Base-by-base conservation (phyloP, 2,113 vertebrate genomes). In the Philantomba maxwellii region DNA sequence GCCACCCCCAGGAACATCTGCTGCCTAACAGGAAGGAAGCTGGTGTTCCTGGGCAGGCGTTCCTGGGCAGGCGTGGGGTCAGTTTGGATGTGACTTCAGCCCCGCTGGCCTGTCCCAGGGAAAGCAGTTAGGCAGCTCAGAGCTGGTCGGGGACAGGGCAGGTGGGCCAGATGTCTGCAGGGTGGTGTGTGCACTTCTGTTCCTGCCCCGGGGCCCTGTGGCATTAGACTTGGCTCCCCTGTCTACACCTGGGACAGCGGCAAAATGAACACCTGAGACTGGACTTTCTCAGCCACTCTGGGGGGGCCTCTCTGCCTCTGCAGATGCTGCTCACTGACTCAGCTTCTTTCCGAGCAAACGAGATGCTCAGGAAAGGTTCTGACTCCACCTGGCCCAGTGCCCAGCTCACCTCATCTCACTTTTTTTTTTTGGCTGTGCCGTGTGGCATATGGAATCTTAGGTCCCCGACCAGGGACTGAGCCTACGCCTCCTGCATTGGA, bases 71-170 rank as follows among this genome's bases (percentile, higher is more conserved):
- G 83, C 12, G 0, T 0, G 3, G 23, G 78, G 55, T 19, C 73
- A 30, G 11, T 8, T 25, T 81, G 64, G 62, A 55, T 36, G 39
- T 33, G 87, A 53, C 43, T 28, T 12, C 10, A 25, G 3, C 28
- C 2, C 30, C 0, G 0, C 43, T 43, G 3, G 36, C 23, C 53
- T 60, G 49, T 57, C 62, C 70, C 28, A 62, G 73, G 81, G 55
- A 91, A 36, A 89, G 62, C 47, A 14, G 45, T 78, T 55, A 88
- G 78, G 91, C 77, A 57, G 45, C 51, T 58, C 49, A 23, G 66
- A 85, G 51, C 88, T 14, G 30, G 25, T 10, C 15, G 36, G 5
- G 25, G 30, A 58, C 45, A 11, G 57, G 57, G 7, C 66, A 60
- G 90, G 43, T 7, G 7, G 36, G 28, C 49, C 39, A 21, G 90